Evolutionary conservation across 2,888 invertebrate species (phyloP).

Genomic region (Portevinia maculata): DNA sequence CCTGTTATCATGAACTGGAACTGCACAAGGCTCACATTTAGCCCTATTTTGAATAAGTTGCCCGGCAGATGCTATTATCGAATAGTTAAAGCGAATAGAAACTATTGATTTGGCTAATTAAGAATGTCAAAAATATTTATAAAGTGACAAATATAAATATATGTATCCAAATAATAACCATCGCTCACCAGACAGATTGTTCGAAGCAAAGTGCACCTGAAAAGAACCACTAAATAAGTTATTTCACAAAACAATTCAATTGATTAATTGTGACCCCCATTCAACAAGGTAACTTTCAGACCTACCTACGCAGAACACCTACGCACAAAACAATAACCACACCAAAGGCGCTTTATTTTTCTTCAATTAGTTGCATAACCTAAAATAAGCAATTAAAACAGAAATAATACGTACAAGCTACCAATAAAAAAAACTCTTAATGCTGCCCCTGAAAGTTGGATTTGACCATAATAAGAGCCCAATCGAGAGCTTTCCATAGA

Average conservation of each 20-base stretch:
- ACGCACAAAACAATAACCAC: conserved; percentile 1
- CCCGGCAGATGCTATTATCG: too few relatives aligned
- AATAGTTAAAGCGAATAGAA: too few relatives aligned
- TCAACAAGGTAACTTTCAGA: conserved; percentile 37
- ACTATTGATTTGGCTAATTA: too few relatives aligned
- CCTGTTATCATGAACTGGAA: too few relatives aligned
- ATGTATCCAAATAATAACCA: conserved; percentile 30
- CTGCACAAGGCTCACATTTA: too few relatives aligned
- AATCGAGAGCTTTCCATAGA: conserved; percentile 28
- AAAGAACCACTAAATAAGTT: conserved; percentile 31
- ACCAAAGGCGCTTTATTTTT: conserved; percentile 40
- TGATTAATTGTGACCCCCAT: conserved; percentile 63
- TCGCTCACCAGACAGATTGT: conserved; percentile 41
- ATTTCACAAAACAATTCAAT: conserved; percentile 57
- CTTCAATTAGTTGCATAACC: conserved; percentile 62
- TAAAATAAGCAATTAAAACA: conserved; percentile 34
- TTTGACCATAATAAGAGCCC: conserved; percentile 11
- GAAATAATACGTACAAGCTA: neutral
- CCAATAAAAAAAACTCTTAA: conserved; percentile 25
- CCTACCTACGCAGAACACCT: conserved; percentile 14
- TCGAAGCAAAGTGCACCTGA: conserved; percentile 7
- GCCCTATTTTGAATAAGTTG: too few relatives aligned
- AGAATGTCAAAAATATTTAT: neutral
- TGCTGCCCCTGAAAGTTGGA: conserved; percentile 55
- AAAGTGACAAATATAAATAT: neutral